Base-by-base conservation (phyloP, 2,888 invertebrate genomes). In the Strigamia crassipes region DNA sequence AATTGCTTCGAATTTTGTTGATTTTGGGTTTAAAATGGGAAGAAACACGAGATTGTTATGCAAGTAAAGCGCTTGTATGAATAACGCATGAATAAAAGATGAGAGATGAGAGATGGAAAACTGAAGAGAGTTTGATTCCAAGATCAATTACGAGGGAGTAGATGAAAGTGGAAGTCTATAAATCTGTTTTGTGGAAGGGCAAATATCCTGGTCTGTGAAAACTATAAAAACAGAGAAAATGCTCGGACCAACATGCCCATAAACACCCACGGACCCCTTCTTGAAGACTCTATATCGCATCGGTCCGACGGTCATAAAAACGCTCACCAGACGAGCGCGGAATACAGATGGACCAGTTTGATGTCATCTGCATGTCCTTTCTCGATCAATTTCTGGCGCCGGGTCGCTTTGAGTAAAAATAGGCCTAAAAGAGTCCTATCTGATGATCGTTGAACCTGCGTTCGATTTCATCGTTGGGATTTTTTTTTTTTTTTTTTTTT, bases 321-420 rank as follows among this genome's bases (percentile, higher is more conserved):
- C 73, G 27, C 31, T 27, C 73, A 31, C 13, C 12, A 73, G 31
- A 27, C 73, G 73, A 73, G 73, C n/a, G 23, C 27, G 15, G 73
- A 73, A 73, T 73, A 73, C 73, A 73, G 73, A 73, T 73, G 27
- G 73, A 73, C 73, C 73, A 31, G 73, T 73, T 73, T 27, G 73
- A 73, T 73, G 73, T 73, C 73, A 73, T 73, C 73, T 73, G 73
- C 73, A 73, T 73, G 73, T 73, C 73, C 73, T 73, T 56, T 13
- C 13, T 12, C 73, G 73, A 73, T 73, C 73, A 73, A 73, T 73
- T 73, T 73, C 73, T 73, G n/a, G 73, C 31, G 73, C 15, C 12
- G 21, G 61, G 73, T n/a, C 73, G 23, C 27, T 31, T 31, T 31
- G 23, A 12, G 73, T 73, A 31, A 73, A 73, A 73, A 73, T 27